Conservation (phyloP, 1,140 invertebrate species). For the Nixonia krombeini region DNA sequence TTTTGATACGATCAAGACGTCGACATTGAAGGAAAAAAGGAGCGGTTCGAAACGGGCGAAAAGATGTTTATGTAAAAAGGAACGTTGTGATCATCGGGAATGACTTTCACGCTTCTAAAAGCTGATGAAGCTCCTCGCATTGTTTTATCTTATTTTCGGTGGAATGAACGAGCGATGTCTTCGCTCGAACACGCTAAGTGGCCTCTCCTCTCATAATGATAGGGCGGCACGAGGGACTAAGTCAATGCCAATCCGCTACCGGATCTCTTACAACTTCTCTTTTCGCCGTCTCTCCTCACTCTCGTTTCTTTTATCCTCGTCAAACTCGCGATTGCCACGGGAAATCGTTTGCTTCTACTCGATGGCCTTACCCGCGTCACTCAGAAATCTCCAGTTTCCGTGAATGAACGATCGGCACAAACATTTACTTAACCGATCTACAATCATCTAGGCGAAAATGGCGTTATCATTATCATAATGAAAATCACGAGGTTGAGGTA, state of each 20-base stretch:
- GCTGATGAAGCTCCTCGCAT: constrained; percentile 32
- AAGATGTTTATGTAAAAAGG: constrained; percentile 37
- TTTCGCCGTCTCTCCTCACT: background rate
- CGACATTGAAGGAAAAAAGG: constrained; percentile 4
- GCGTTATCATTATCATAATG: background rate
- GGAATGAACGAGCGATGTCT: constrained; percentile 34
- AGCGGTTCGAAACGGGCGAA: constrained; percentile 12
- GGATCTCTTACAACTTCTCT: constrained; percentile 25
- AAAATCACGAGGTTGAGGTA: constrained; percentile 1
- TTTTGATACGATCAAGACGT: constrained; percentile 22
- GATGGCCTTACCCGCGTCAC: background rate
- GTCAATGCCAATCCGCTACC: constrained; percentile 43
- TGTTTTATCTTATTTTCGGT: constrained; percentile 37
- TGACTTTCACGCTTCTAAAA: constrained; percentile 44
- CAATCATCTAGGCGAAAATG: background rate
- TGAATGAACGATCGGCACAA: background rate
- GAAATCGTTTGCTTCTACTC: background rate
- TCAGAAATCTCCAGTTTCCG: background rate
- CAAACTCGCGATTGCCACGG: background rate
- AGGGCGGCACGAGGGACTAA: constrained; percentile 42
- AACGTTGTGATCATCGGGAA: constrained; percentile 33
- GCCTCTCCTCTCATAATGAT: constrained; percentile 43
- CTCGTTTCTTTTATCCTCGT: background rate
- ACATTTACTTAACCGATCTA: background rate
- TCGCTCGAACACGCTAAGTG: constrained; percentile 36